phyloP scores from a whole-genome alignment of 2,888 invertebrate species.

The Leucophora obtusa region DNA sequence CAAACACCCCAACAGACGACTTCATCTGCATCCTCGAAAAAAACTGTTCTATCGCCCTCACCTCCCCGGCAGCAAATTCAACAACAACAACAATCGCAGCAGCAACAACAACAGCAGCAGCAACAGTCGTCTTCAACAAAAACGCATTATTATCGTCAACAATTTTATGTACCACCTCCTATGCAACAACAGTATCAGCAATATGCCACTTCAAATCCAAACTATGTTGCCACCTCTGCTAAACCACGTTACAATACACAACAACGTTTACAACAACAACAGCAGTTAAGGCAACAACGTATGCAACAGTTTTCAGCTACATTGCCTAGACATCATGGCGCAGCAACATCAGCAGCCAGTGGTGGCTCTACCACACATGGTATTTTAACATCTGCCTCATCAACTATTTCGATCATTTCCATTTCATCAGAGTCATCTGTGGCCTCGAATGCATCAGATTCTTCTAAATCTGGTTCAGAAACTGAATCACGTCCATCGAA shows the following conservation, averaged over 20 bases:
- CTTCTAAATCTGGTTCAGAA: conserved; percentile 62
- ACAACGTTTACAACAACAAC: conserved; percentile 67
- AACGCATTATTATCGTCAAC: conserved; percentile 72
- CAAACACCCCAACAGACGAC: conserved; percentile 69
- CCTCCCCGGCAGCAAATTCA: conserved; percentile 57
- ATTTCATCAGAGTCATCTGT: conserved; percentile 76
- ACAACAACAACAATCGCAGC: conserved; percentile 58
- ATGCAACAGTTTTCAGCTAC: conserved; percentile 60
- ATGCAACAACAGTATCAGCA: conserved; percentile 72
- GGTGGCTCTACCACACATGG: conserved; percentile 46
- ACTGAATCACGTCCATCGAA: conserved; percentile 62
- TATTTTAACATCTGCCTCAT: conserved; percentile 72
- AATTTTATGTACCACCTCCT: conserved; percentile 76
- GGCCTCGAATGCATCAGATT: conserved; percentile 65
- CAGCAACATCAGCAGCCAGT: conserved; percentile 59
- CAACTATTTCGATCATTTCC: conserved; percentile 74
- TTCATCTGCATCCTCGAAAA: conserved; percentile 16
- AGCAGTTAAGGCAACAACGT: conserved; percentile 66
- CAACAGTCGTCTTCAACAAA: conserved; percentile 66
- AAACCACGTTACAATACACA: conserved; percentile 47
- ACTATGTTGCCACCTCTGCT: conserved; percentile 57
- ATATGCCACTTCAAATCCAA: conserved; percentile 60
- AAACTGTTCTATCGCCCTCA: conserved; percentile 55
- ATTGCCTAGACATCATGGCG: conserved; percentile 53
- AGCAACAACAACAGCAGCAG: conserved; percentile 64